These are phyloP conservation scores for Gryllus longicercus DNA, from an alignment of 2,888 invertebrate species.

Conservation along the genomic window DNA sequence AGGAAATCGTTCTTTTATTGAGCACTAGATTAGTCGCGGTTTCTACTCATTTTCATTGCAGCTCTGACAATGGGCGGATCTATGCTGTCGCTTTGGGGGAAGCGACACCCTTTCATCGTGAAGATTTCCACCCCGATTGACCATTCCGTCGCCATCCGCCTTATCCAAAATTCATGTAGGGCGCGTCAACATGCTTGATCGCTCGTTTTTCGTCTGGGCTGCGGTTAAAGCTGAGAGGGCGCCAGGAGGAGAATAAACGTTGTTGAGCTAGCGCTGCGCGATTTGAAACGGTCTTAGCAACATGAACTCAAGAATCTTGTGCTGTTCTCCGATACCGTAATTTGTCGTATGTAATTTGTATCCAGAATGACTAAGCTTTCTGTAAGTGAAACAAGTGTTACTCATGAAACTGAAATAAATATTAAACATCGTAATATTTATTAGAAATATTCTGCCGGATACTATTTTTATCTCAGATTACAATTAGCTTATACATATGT, in stretches of 20 bases:
- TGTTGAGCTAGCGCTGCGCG: too few species aligned
- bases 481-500: too few species aligned
- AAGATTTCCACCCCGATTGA: not conserved
- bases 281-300: too few species aligned
- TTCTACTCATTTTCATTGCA: constrained; percentile 6
- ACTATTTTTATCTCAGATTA: too few species aligned
- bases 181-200: constrained; percentile 17
- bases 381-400: too few species aligned
- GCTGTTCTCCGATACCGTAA: too few species aligned
- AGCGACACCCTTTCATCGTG: not conserved
- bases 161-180: constrained; percentile 8
- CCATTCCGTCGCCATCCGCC: not conserved
- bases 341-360: too few species aligned
- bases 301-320: too few species aligned
- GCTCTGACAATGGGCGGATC: not conserved
- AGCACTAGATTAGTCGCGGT: not conserved
- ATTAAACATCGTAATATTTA: too few species aligned
- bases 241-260: not conserved
- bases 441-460: too few species aligned
- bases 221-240: not conserved
- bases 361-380: too few species aligned
- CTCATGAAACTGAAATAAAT: too few species aligned
- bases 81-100: not conserved
- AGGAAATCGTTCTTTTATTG: constrained; percentile 1
- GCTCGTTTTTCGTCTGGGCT: not conserved